Evolutionary conservation across 2,113 vertebrate genomes (phyloP).

Genomic region (Gadus macrocephalus): DNA sequence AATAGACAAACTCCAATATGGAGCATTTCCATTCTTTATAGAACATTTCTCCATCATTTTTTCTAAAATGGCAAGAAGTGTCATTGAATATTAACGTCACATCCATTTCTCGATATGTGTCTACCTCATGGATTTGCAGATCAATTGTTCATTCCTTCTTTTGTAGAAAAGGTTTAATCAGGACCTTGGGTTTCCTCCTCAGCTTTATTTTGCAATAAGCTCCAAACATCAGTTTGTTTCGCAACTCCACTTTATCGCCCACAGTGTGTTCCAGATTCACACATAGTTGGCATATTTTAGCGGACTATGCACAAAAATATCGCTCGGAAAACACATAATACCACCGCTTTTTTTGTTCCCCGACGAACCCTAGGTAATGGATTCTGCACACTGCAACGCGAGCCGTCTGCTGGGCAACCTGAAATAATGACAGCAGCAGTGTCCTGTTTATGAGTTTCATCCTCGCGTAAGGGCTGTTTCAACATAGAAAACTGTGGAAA

Average conservation of each 20-base stretch:
- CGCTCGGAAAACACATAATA: constrained; percentile 28
- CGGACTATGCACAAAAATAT: constrained; percentile 33
- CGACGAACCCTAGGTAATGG: constrained; percentile 32
- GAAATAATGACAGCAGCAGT: constrained; percentile 54
- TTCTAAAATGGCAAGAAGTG: too few species aligned
- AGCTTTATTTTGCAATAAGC: too few species aligned
- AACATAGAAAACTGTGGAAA: constrained; percentile 42
- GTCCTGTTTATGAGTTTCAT: constrained; percentile 56
- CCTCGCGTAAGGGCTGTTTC: constrained; percentile 45
- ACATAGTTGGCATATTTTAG: constrained; percentile 24
- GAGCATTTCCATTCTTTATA: too few species aligned
- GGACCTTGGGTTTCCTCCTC: too few species aligned
- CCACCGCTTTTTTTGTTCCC: constrained; percentile 21
- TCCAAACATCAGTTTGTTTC: too few species aligned
- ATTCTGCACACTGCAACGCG: constrained; percentile 30
- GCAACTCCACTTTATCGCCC: neutral
- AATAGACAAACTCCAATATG: too few species aligned
- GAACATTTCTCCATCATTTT: too few species aligned
- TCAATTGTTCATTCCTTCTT: too few species aligned
- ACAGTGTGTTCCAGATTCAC: constrained; percentile 7
- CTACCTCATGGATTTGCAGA: too few species aligned
- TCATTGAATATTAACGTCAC: too few species aligned
- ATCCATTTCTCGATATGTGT: too few species aligned
- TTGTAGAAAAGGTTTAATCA: too few species aligned
- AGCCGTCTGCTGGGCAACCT: constrained; percentile 33